Evolutionary conservation across 2,888 invertebrate species (phyloP), one percentile per base, ranked within the genome.

Genomic region (Scrobipalpa costella): DNA sequence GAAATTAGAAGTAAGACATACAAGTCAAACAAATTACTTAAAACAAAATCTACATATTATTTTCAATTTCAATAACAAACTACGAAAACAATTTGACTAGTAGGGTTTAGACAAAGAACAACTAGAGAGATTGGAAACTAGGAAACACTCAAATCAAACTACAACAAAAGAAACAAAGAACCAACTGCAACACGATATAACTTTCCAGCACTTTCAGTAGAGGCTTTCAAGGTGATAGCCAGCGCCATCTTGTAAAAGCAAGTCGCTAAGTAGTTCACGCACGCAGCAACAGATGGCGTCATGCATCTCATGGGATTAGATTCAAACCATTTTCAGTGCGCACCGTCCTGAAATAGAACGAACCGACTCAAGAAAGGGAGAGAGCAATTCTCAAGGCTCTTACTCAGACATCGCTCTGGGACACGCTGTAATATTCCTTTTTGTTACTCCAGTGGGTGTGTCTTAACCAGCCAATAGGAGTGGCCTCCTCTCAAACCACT

Each of bases 361-460:
- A 68, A 73, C 64, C 67, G 67, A 67, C 79, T 81, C 80, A 77
- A 89, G 91, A 90, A 88, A 90, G 90, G 85, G 90, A 91, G 81
- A 85, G 88, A 85, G 70, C 73, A 88, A 86, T 86, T 91, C 90
- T 90, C 90, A 88, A 88, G 88, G 86, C 84, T 88, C 87, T 72
- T 68, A 74, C 76, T 75, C 81, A 79, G 70, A 68, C 67, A 60
- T 62, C 69, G 76, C 71, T 73, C 75, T 74, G 84, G 84, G 84
- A 85, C 78, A 69, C 64, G 70, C 71, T 74, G 74, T 75, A 79
- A 76, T 77, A 71, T 84, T 86, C 85, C 81, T 88, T 90, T 87
- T 87, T 86, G 82, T 80, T 73, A 78, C 72, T 70, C 69, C 63
- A 70, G 81, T 87, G 83, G 91, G 91, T 81, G 90, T 89, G 79